Evolutionary conservation across 2,113 vertebrate genomes (phyloP).

Genomic region (Hystrix brachyura): DNA sequence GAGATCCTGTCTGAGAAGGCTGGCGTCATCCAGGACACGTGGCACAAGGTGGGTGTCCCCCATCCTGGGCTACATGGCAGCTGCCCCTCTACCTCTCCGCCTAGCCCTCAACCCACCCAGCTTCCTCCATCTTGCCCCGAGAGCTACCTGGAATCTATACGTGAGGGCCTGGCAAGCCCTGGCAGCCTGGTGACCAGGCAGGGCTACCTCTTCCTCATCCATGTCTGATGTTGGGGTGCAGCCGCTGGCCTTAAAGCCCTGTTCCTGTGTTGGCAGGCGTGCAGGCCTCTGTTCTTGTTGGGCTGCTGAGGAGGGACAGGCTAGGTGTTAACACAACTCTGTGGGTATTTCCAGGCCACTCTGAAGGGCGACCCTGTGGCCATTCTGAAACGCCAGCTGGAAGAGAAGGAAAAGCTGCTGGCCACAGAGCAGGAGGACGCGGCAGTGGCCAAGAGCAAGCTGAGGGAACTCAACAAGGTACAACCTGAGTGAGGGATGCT

Average conservation of each 20-base stretch:
- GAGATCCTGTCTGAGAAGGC: slow-evolving; percentile 95
- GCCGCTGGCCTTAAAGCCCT: not conserved
- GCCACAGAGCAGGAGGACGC: slow-evolving; percentile 92
- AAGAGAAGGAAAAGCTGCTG: slow-evolving; percentile 96
- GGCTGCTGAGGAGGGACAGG: not conserved
- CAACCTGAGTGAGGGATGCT: not conserved
- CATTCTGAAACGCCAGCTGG: slow-evolving; percentile 94
- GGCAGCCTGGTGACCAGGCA: not conserved
- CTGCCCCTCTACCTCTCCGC: not conserved
- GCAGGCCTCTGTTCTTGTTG: not conserved
- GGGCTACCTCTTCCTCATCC: rapidly evolving
- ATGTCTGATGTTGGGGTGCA: not conserved
- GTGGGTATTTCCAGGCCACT: slow-evolving; percentile 90
- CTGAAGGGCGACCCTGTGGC: slow-evolving; percentile 95
- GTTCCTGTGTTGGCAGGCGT: not conserved
- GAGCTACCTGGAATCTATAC: not conserved
- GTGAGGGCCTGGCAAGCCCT: not conserved
- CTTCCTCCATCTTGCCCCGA: not conserved
- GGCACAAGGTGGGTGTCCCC: slow-evolving; percentile 91
- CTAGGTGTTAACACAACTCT: not conserved
- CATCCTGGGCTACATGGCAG: not conserved
- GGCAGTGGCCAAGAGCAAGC: slow-evolving; percentile 90
- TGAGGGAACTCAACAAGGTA: slow-evolving; percentile 95
- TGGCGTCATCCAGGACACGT: slow-evolving; percentile 93
- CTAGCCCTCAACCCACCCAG: not conserved